Conservation (phyloP, 2,797 vertebrate genomes). For the Anolis apletophallus region DNA sequence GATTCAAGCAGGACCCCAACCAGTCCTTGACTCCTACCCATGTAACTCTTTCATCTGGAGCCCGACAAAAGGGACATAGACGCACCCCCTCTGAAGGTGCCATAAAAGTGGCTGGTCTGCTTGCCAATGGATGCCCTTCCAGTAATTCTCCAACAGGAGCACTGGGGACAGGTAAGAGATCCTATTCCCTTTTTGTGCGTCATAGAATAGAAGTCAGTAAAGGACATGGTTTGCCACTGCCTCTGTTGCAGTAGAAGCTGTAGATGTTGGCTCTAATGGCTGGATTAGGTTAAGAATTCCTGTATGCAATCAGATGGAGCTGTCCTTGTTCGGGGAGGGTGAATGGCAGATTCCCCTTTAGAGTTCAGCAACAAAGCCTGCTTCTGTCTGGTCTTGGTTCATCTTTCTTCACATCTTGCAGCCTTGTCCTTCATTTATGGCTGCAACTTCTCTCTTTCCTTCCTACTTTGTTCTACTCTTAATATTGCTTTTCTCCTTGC, state of each 20-base stretch:
- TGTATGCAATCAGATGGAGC: not conserved
- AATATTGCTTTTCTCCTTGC: not conserved
- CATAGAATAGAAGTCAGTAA: conserved; percentile 29
- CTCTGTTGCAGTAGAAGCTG: not conserved
- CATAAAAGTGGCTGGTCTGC: conserved; percentile 83
- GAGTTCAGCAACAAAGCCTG: not conserved
- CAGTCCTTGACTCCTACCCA: conserved; percentile 98
- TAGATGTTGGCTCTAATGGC: not conserved
- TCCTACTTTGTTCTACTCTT: not conserved
- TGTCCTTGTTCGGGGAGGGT: not conserved
- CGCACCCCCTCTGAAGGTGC: conserved; percentile 95
- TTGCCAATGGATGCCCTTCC: conserved; percentile 78
- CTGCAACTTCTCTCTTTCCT: not conserved
- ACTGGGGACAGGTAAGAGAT: conserved; percentile 78
- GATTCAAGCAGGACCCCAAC: conserved; percentile 93
- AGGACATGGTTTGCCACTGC: not conserved
- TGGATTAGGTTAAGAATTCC: not conserved
- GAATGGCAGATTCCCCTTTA: not conserved
- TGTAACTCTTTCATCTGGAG: conserved; percentile 82
- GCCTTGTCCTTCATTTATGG: not conserved
- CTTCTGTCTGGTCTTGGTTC: not conserved
- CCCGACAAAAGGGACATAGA: conserved; percentile 80
- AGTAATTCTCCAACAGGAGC: conserved; percentile 78
- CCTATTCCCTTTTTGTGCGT: conserved; percentile 35
- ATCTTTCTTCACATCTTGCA: conserved; percentile 10